Conservation (phyloP, 2,797 vertebrate genomes). For the Sebastes alutus region DNA sequence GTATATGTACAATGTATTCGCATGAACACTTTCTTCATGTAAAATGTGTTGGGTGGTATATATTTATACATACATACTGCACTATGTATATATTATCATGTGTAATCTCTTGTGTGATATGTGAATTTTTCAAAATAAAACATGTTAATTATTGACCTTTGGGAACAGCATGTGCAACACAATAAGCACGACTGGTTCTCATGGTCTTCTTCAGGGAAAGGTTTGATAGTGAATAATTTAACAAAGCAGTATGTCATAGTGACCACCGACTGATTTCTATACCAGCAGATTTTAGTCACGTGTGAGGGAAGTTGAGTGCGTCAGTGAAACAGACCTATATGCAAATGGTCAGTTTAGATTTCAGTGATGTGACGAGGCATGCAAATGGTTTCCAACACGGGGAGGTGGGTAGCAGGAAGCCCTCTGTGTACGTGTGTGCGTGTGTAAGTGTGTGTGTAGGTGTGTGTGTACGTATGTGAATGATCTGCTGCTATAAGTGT, state of each 20-base stretch:
- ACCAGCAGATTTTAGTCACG: not conserved
- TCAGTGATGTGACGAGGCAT: slow-evolving; percentile 15
- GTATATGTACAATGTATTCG: no score
- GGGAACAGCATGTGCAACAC: no score
- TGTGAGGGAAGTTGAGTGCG: slow-evolving; percentile 9
- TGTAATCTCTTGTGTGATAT: not conserved
- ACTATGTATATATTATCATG: not conserved
- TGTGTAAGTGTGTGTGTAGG: not conserved
- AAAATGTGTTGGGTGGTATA: not conserved
- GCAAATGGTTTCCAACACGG: slow-evolving; percentile 56
- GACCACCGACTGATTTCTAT: not conserved
- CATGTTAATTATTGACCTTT: no score
- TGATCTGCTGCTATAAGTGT: not conserved
- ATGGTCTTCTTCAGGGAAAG: no score
- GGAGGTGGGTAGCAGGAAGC: slow-evolving; percentile 47
- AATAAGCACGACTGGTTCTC: no score
- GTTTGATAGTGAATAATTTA: not conserved
- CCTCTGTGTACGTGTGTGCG: not conserved
- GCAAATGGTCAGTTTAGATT: slow-evolving; percentile 37
- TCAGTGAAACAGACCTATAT: slow-evolving; percentile 57
- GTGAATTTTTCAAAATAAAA: not conserved
- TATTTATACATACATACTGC: not conserved
- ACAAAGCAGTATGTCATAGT: not conserved
- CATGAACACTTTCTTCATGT: no score
- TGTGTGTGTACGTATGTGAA: not conserved